Percentiles rank a stretch among this genome's conserved stretches.
phyloP scores from a whole-genome alignment of 2,797 vertebrate genomes.

The Anguilla pacifica region DNA sequence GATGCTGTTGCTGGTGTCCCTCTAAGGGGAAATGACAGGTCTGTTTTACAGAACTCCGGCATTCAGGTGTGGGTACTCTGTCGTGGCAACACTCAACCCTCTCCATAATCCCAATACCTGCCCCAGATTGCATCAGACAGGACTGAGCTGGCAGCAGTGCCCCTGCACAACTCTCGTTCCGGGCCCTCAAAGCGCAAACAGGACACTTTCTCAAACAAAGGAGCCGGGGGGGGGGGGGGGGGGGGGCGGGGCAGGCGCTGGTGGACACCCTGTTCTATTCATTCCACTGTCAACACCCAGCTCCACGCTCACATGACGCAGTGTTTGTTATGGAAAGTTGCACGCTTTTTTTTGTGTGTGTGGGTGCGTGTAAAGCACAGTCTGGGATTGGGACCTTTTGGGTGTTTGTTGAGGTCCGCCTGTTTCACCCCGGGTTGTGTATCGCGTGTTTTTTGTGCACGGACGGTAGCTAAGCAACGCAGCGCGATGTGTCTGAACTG shows the following conservation, averaged over 20 bases:
- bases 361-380: no score
- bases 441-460: background rate
- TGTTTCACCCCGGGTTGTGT: background rate
- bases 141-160: conserved; percentile 16
- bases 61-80: background rate
- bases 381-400: background rate
- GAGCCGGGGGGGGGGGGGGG: background rate
- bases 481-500: background rate
- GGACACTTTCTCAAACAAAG: conserved; percentile 13
- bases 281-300: background rate
- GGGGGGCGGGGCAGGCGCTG: background rate
- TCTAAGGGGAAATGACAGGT: background rate
- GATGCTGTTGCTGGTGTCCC: background rate
- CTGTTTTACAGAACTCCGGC: conserved; percentile 7
- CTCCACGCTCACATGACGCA: background rate
- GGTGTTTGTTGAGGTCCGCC: background rate
- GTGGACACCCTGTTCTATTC: background rate
- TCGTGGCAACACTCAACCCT: conserved; percentile 23
- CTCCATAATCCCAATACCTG: conserved; percentile 34
- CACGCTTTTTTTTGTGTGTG: background rate
- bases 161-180: conserved; percentile 22
- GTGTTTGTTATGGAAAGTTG: background rate
- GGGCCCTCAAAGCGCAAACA: conserved; percentile 15
- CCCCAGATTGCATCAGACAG: conserved; percentile 46
- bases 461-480: background rate